Base-by-base conservation (phyloP, 2,797 vertebrate species). In the Morus bassanus region DNA sequence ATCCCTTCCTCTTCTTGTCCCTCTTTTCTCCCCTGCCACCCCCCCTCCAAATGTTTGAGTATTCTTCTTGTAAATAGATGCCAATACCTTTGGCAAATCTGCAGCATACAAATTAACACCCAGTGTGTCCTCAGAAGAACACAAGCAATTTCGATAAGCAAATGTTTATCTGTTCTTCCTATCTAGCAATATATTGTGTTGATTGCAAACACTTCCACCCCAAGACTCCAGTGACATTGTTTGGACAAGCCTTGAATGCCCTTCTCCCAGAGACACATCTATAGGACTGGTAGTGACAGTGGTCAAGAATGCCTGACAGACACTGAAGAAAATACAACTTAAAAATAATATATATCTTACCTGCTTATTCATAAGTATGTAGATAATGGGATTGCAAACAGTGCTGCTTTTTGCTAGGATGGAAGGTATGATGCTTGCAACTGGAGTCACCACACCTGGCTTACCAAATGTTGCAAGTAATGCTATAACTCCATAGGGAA, bases 301-400 rank as follows among this genome's bases (percentile, higher is more conserved):
- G 4, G 33, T 45, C 41, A 68, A 79, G 41, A 93, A 64, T 23
- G 5, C 37, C 53, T 72, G 19, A 69, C 27, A 75, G 54, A 59
- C 5, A 4, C 12, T 45, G 35, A 89, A 53, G 33, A 85, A 95
- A 86, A 61, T 19, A 54, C 3, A 59, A 2, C 35, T 89, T 46
- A 13, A 89, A 95, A 88, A 64, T 17, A 83, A 35, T 28, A 6
- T 10, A 14, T 21, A 2, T 46, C 98, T 98, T 97, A 99, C 98
- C 98, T 99, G 98, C 95, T 98, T 98, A 78, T 99, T 99, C 98
- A 99, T 99, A 39, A 98, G 98, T 86, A 99, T 99, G 94, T 99
- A 99, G 97, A 99, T 99, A 85, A 99, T 95, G 10, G 99, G 98
- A 96, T 99, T 99, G 95, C 98, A 98, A 93, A 99, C 98, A 0